Evolutionary conservation across 2,113 vertebrate species (phyloP), one percentile per base, ranked within the genome.

Genomic region (Stomatorhinus ivindoensis): DNA sequence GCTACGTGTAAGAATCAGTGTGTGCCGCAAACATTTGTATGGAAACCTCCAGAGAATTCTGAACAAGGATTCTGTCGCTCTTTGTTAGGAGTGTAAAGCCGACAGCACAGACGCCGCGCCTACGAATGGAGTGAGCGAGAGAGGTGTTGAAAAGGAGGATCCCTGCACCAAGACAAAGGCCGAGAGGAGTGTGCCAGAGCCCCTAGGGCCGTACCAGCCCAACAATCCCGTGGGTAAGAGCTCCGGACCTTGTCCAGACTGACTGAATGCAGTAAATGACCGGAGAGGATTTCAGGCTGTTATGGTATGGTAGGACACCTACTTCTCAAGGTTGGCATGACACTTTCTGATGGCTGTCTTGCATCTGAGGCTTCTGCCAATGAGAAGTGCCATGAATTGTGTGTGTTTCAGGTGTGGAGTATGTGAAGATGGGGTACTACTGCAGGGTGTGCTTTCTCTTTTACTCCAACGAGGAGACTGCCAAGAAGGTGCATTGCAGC

Each of bases 361-460:
- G 19, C 86, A 51, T 27, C 15, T 31, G 17, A 42, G 31, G 84
- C 27, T 86, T 31, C 47, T 61, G 27, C 2, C n/a, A 0, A 2
- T 27, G 48, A 44, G 47, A 51, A 31, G 6, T 58, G n/a, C 42
- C 27, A 51, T 61, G 35, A 53, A 4, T 21, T 86, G 2, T 88
- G 93, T 93, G 90, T n/a, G 91, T 92, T 95, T 89, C 95, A 99
- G 98, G 98, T 92, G 96, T 98, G 89, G 98, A 98, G 92, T 98
- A 97, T 92, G 97, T 99, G 94, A 99, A 98, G 96, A 97, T 97
- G 96, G 98, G 98, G 8, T 99, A 96, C 93, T 99, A 99, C 95
- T 99, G 98, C 94, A 97, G 97, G 93, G 96, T 99, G 93, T 99
- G 98, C 93, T 98, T 97, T 93, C 96, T 99, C 92, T 99, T 99